Conservation (phyloP, 2,113 vertebrate species). For the Heteronetta atricapilla region DNA sequence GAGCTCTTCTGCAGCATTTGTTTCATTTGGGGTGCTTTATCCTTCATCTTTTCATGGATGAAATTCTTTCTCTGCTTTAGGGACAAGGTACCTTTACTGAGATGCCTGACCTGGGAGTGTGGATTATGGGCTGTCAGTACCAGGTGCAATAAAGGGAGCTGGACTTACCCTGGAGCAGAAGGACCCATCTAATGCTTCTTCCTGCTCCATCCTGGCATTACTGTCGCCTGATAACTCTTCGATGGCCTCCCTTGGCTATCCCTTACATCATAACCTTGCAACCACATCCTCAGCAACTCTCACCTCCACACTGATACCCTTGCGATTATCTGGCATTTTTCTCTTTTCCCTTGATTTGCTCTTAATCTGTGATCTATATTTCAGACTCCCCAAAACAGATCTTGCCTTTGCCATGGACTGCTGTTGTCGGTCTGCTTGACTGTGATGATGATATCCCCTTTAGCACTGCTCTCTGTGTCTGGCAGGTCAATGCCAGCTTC, state of each 20-base stretch:
- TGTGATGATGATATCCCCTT: accelerated
- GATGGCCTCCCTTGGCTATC: not conserved
- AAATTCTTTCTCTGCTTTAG: not conserved
- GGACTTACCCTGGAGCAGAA: not conserved
- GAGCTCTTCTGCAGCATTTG: not conserved
- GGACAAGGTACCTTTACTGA: not conserved
- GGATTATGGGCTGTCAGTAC: not conserved
- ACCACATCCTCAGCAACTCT: not conserved
- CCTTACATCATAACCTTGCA: not conserved
- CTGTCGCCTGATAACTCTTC: not conserved
- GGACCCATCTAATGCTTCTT: not conserved
- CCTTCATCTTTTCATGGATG: not conserved
- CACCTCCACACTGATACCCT: not conserved
- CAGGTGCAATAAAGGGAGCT: not conserved
- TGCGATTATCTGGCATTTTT: not conserved
- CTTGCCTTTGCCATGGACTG: not conserved
- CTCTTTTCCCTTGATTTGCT: not conserved
- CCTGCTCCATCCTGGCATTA: not conserved
- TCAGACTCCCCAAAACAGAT: not conserved
- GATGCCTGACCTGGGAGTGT: not conserved
- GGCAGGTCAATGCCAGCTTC: not conserved
- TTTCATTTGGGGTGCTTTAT: not conserved
- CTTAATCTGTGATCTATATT: not conserved
- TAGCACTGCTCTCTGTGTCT: not conserved
- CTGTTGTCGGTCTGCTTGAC: not conserved